These are phyloP conservation scores for Junonia oenone DNA, from an alignment of 2,888 invertebrate species.

Conservation along the genomic window DNA sequence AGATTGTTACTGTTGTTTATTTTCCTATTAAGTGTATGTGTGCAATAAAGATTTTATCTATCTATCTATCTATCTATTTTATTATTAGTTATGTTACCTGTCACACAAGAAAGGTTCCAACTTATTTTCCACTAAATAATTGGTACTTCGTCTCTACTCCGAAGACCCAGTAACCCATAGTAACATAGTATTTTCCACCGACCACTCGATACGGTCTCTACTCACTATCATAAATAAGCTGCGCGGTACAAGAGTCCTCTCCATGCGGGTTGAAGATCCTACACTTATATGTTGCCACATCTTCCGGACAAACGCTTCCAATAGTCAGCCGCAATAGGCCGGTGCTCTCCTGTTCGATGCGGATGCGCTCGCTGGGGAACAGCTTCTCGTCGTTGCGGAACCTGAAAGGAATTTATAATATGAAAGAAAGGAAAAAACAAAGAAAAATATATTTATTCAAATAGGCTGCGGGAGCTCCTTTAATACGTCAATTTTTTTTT, in stretches of 20 bases:
- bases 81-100: too few relatives aligned
- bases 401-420: conserved; percentile 37
- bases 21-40: too few relatives aligned
- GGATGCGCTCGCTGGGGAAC: conserved; percentile 89
- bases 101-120: neutral
- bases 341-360: conserved; percentile 89
- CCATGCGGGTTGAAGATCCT: conserved; percentile 92
- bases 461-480: too few relatives aligned
- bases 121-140: neutral
- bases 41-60: too few relatives aligned
- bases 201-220: conserved; percentile 18
- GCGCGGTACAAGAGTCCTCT: conserved; percentile 88
- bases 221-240: conserved; percentile 89
- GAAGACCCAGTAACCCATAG: neutral
- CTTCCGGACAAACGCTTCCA: conserved; percentile 86
- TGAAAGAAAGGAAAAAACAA: neutral
- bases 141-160: too few relatives aligned
- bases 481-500: too few relatives aligned
- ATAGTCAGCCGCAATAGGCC: conserved; percentile 91
- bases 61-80: too few relatives aligned
- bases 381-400: conserved; percentile 88
- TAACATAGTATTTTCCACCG: neutral
- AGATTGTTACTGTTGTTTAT: too few relatives aligned
- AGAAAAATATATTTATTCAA: too few relatives aligned
- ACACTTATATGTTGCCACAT: conserved; percentile 91